phyloP scores from a whole-genome alignment of 2,113 vertebrate genomes.

The Petroica traversi region DNA sequence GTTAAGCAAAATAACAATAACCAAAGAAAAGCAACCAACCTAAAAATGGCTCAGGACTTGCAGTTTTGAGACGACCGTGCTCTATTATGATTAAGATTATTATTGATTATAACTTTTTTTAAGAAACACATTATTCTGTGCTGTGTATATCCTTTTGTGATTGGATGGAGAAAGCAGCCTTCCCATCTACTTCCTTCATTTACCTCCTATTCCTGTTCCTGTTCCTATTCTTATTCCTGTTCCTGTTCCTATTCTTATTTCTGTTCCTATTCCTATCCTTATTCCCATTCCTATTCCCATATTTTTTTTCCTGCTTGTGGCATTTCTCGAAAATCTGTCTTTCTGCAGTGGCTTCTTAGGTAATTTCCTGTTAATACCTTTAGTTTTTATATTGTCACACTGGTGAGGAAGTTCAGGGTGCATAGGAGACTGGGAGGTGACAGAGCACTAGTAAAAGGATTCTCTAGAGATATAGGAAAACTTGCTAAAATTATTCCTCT shows the following conservation, averaged over 20 bases:
- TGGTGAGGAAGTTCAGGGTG: neutral
- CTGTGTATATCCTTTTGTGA: neutral
- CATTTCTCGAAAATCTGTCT: neutral
- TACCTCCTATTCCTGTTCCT: neutral
- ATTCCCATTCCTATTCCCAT: neutral
- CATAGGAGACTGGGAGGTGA: neutral
- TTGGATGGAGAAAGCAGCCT: neutral
- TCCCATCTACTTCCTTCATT: neutral
- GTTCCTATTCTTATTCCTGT: neutral
- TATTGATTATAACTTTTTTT: neutral
- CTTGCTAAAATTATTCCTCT: neutral
- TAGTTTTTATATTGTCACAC: neutral
- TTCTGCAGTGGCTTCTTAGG: neutral
- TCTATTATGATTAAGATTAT: neutral
- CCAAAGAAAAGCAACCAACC: neutral
- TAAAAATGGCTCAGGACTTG: neutral
- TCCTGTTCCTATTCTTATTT: neutral
- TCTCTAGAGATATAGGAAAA: neutral
- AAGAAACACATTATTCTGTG: neutral
- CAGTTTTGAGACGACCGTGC: neutral
- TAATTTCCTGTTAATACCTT: neutral
- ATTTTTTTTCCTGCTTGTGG: neutral
- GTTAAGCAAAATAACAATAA: neutral
- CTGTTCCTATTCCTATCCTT: no score
- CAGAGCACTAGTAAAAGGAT: neutral